These are phyloP conservation scores for Rostratula benghalensis DNA, from an alignment of 2,113 vertebrate genomes.

Conservation along the genomic window DNA sequence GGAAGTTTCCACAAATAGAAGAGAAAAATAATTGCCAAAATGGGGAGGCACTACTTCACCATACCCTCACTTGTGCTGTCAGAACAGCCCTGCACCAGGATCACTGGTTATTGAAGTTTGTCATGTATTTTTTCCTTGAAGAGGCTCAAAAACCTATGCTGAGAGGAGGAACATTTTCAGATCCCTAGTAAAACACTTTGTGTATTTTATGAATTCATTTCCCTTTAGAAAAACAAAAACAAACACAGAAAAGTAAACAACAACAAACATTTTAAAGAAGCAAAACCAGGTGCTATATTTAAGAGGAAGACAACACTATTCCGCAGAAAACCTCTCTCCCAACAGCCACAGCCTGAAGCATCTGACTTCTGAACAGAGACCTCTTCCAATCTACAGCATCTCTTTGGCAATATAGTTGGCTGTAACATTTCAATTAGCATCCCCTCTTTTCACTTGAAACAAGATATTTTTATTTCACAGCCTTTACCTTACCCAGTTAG, in stretches of 20 bases:
- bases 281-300: background rate
- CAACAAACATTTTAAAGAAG: background rate
- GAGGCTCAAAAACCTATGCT: background rate
- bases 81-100: background rate
- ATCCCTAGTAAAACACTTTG: background rate
- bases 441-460: background rate
- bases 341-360: background rate
- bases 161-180: background rate
- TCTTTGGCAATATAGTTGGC: background rate
- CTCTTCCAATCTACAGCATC: background rate
- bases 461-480: background rate
- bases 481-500: background rate
- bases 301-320: background rate
- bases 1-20: background rate
- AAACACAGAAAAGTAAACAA: background rate
- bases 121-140: background rate
- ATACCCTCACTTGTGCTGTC: background rate
- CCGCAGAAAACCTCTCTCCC: background rate
- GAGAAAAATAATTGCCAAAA: background rate
- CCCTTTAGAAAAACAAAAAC: background rate
- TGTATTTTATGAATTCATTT: background rate
- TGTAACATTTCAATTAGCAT: background rate
- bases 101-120: background rate
- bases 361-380: background rate
- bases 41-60: background rate